phyloP scores from a whole-genome alignment of 2,797 vertebrate genomes.

The Dryobates pubescens region DNA sequence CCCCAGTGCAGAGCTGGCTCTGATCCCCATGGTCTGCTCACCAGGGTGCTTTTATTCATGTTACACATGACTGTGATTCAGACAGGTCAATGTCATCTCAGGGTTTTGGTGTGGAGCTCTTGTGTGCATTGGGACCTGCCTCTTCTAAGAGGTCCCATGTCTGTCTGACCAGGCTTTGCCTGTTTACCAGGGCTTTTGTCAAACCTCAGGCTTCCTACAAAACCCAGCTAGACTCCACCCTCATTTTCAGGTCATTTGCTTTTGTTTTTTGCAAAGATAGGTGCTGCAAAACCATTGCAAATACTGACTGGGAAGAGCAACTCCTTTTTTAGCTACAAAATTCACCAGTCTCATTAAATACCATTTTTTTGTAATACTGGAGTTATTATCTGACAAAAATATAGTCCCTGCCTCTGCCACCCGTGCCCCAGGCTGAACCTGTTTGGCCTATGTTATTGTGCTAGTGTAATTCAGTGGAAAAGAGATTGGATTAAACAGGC shows the following conservation, averaged over 20 bases:
- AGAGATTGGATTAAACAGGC: constrained; percentile 62
- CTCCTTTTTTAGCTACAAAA: neutral
- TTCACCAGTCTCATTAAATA: neutral
- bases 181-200: neutral
- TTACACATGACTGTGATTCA: accelerated
- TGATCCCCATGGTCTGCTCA: neutral
- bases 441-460: constrained; percentile 59
- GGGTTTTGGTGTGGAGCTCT: neutral
- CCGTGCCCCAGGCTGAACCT: constrained; percentile 37
- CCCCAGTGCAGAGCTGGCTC: neutral
- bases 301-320: neutral
- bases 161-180: neutral
- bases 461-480: constrained; percentile 67
- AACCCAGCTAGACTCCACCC: accelerated
- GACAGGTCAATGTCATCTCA: neutral
- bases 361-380: neutral
- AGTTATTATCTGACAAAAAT: neutral
- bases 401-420: neutral
- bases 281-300: neutral
- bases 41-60: neutral
- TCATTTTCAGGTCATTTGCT: neutral
- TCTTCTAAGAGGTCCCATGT: neutral
- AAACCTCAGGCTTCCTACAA: neutral
- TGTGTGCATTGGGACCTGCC: neutral
- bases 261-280: neutral